phyloP scores from a whole-genome alignment of 2,113 vertebrate species.

The Lasiurus borealis region DNA sequence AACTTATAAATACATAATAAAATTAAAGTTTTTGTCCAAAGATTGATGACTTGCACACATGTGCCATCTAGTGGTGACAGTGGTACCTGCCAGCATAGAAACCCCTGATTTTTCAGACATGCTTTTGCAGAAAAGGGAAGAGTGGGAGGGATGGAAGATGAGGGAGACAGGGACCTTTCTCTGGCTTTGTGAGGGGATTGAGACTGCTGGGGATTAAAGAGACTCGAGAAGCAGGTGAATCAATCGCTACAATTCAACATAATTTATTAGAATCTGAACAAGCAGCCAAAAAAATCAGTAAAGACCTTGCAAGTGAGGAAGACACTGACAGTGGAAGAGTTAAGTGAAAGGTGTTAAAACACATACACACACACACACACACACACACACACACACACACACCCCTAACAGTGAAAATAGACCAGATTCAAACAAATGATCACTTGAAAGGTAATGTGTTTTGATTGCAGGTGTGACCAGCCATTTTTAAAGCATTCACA shows the following conservation, averaged over 20 bases:
- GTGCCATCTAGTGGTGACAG: constrained; percentile 76
- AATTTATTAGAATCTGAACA: neutral
- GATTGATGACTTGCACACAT: constrained; percentile 9
- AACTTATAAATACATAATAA: neutral
- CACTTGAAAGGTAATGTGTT: constrained; percentile 32
- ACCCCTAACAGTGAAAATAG: constrained; percentile 48
- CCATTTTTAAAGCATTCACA: constrained; percentile 44
- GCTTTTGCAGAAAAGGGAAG: neutral
- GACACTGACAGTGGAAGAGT: neutral
- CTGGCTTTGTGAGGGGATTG: neutral
- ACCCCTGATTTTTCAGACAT: neutral
- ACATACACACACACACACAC: too few relatives aligned
- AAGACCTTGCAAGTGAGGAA: neutral
- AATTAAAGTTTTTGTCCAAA: constrained; percentile 4
- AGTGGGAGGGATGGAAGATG: neutral
- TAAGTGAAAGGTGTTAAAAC: constrained; percentile 1
- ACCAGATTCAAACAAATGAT: neutral
- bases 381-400: too few relatives aligned
- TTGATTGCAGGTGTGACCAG: neutral
- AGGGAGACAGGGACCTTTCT: neutral
- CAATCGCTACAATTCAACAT: neutral
- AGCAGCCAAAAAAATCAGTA: neutral
- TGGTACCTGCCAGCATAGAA: constrained; percentile 39
- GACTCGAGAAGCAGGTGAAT: neutral
- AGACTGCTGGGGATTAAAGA: neutral